Base-by-base conservation (phyloP, 2,797 vertebrate species). In the Smutsia gigantea region DNA sequence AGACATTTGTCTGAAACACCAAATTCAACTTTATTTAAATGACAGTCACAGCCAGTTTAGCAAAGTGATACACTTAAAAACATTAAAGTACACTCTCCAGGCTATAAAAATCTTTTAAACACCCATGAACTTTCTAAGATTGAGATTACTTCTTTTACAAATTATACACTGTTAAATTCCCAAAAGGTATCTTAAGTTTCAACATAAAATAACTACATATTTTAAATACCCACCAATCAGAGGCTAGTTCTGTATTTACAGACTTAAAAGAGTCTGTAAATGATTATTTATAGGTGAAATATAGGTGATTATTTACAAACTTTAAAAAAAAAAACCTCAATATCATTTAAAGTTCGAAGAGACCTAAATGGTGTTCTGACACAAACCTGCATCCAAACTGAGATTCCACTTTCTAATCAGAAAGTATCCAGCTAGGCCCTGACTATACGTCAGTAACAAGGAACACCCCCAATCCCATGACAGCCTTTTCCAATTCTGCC, bases 11-110 rank as follows among this genome's bases (percentile, higher is more conserved):
- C 77, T 94, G 46, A 95, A 83, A 49, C 46, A 95, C 8, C 31
- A 88, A 72, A 91, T 59, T 72, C 69, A 87, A 71, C 78, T 72
- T 82, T 72, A 95, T 55, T 83, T 93, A 91, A 94, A 55, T 89
- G 83, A 75, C 7, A 95, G 10, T 57, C 37, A 34, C 55, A 53
- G 27, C 72, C 77, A 93, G 74, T 49, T 90, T 42, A 64, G 55
- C 66, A 84, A 92, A 87, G 39, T 69, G 37, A 89, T 55, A 93
- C 5, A 90, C 23, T 87, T 72, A 77, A 96, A 90, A 78, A 87
- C 63, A 96, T 83, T 82, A 72, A 74, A 42, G 61, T 69, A 83
- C 2, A 81, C 10, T 77, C 14, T 31, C 27, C 19, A 53, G 11
- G 72, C 78, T 82, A 94, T 57, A 94, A 93, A 78, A 74, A 87